A percentile compares a stretch with the other conserved stretches of the same genome.
Conservation (phyloP, 2,797 vertebrate species). For the Propithecus deckenii region DNA sequence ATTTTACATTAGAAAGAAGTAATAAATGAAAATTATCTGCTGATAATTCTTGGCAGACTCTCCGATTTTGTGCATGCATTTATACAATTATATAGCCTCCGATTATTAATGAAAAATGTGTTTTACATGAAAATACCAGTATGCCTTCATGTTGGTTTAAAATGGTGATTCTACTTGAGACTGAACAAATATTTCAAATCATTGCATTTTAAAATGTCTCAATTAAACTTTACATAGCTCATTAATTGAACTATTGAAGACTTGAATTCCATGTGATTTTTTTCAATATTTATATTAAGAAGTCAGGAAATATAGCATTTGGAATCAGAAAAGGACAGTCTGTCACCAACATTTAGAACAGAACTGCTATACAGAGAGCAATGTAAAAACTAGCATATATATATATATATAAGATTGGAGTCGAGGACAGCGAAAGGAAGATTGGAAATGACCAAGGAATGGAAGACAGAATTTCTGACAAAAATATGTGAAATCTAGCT, state of each 20-base stretch:
- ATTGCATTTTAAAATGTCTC: constrained; percentile 37
- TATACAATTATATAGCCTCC: constrained; percentile 49
- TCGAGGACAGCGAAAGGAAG: background rate
- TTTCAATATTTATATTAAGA: constrained; percentile 12
- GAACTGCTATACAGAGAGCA: background rate
- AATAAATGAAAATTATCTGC: constrained; percentile 53
- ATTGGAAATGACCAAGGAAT: background rate
- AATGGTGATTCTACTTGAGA: constrained; percentile 16
- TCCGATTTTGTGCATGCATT: constrained; percentile 55
- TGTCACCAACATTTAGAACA: background rate
- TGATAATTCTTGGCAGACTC: constrained; percentile 60
- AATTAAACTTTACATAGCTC: constrained; percentile 1
- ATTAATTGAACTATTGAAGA: background rate
- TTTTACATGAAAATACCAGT: constrained; percentile 54
- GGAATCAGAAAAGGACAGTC: background rate
- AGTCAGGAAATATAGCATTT: background rate
- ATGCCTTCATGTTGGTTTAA: background rate
- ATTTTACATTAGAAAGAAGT: constrained; percentile 63
- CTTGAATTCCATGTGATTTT: constrained; percentile 32
- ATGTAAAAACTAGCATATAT: background rate
- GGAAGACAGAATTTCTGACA: background rate
- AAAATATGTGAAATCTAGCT: background rate
- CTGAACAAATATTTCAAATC: constrained; percentile 46
- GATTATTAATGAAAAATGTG: constrained; percentile 33
- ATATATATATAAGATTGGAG: too few relatives aligned